phyloP scores from a whole-genome alignment of 2,888 invertebrate genomes.

The Arrhopalites spinosus region DNA sequence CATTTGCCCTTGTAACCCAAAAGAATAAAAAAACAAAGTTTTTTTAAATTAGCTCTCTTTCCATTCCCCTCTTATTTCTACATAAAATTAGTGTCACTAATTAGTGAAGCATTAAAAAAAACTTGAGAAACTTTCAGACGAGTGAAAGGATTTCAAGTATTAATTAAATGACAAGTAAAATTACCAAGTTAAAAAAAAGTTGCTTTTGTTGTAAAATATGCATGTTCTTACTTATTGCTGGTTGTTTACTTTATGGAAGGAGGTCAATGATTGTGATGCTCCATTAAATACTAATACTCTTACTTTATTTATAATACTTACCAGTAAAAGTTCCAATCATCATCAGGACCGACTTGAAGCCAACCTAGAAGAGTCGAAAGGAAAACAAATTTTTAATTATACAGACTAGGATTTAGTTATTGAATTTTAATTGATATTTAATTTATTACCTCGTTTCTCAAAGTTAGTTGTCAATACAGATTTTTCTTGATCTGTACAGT shows the following conservation, averaged over 20 bases:
- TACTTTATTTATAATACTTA: slow-evolving; percentile 57
- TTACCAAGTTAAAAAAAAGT: too few species aligned
- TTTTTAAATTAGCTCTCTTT: background rate
- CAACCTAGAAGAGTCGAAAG: slow-evolving; percentile 63
- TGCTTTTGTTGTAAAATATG: too few species aligned
- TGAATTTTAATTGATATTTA: background rate
- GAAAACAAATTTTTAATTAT: too few species aligned
- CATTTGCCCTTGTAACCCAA: slow-evolving; percentile 71
- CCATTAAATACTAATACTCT: background rate
- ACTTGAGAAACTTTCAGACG: too few species aligned
- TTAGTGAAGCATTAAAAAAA: too few species aligned
- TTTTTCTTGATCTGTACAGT: slow-evolving; percentile 89
- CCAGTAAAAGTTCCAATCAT: slow-evolving; percentile 97
- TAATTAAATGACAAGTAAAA: too few species aligned
- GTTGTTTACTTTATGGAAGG: background rate
- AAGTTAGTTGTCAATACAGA: slow-evolving; percentile 91
- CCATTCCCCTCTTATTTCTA: background rate
- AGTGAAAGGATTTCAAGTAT: too few species aligned
- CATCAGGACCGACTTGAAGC: slow-evolving; percentile 83
- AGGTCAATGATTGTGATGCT: background rate
- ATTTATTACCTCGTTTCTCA: slow-evolving; percentile 74
- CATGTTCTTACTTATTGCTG: too few species aligned
- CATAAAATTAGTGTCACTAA: too few species aligned
- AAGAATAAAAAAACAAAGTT: background rate
- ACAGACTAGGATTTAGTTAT: too few species aligned